These are phyloP conservation scores for Drosophila helvetica DNA, from an alignment of 2,888 invertebrate genomes.

Conservation along the genomic window DNA sequence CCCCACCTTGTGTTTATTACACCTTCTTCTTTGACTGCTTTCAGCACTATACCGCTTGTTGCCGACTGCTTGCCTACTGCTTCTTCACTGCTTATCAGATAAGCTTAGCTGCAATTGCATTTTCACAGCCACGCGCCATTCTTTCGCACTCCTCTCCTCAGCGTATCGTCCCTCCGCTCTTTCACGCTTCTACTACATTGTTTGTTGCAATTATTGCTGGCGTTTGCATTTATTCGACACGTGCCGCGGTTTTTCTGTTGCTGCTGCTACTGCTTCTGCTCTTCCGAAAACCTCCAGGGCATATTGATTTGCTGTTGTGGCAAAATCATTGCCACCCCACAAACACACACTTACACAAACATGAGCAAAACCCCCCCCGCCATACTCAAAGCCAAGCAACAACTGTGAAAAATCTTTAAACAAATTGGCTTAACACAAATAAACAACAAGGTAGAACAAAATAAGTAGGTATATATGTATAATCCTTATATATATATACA, in stretches of 20 bases:
- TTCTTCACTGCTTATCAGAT: constrained; percentile 1
- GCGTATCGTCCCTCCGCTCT: too few relatives aligned
- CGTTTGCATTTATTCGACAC: constrained; percentile 40
- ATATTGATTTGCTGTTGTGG: constrained; percentile 29
- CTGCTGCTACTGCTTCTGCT: constrained; percentile 7
- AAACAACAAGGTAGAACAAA: constrained; percentile 46
- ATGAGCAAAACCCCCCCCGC: not conserved
- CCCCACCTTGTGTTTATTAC: not conserved
- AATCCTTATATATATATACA: not conserved
- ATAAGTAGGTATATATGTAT: constrained; percentile 10
- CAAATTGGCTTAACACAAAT: constrained; percentile 71
- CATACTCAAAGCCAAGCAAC: not conserved
- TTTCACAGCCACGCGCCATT: constrained; percentile 43
- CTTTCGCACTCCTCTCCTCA: not conserved
- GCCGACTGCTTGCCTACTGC: not conserved
- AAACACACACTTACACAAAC: not conserved
- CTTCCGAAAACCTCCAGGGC: not conserved
- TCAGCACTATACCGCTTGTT: not conserved
- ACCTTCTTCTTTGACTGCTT: not conserved
- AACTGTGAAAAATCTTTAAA: constrained; percentile 39
- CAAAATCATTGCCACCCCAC: constrained; percentile 25
- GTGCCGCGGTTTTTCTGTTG: constrained; percentile 26
- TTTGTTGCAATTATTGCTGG: constrained; percentile 32
- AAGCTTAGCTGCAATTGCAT: constrained; percentile 33
- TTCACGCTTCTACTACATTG: not conserved